Evolutionary conservation across 2,888 invertebrate genomes (phyloP), one percentile per base, ranked within the genome.

Genomic region (Meloe dianella): DNA sequence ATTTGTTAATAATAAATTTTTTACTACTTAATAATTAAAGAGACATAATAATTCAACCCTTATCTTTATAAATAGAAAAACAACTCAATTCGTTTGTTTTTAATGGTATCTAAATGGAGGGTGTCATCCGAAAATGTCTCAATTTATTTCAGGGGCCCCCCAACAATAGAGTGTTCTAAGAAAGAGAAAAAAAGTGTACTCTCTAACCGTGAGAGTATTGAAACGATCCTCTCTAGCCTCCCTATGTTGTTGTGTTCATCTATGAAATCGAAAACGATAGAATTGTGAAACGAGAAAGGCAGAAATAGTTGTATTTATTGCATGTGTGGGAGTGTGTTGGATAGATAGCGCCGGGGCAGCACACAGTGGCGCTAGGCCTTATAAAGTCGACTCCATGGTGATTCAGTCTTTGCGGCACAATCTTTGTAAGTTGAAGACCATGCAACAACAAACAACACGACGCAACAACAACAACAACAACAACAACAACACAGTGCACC

Each of bases 321-420:
- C 54, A 17, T 61, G 17, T 30, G 47, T 59, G 60, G 9, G 59
- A 66, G 51, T 60, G 57, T 20, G 57, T 57, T 32, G 62, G 38
- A 65, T 60, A 57, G 51, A 64, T 66, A 71, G 74, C 69, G 71
- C 73, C 74, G 68, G 69, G n/a, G n/a, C n/a, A n/a, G 51, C 74
- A 59, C 66, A 67, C 66, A 72, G 75, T 79, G 80, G 80, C 80
- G 80, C 79, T 80, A 80, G 75, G 69, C 79, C 79, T 72, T 79
- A 79, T 79, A 79, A 76, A 79, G 75, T 75, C 68, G 73, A 72
- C 72, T 75, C 71, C 65, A 60, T 63, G 71, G 76, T 79, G 80
- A 80, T 78, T 80, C 79, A 80, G 65, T 63, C 68, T 65, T 59
- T 38, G 64, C 67, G 73, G 72, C 76, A 74, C 74, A 41, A 41